Evolutionary conservation across 2,797 vertebrate genomes (phyloP), one percentile per base, ranked within the genome.

Genomic region (Gallinago stenura): DNA sequence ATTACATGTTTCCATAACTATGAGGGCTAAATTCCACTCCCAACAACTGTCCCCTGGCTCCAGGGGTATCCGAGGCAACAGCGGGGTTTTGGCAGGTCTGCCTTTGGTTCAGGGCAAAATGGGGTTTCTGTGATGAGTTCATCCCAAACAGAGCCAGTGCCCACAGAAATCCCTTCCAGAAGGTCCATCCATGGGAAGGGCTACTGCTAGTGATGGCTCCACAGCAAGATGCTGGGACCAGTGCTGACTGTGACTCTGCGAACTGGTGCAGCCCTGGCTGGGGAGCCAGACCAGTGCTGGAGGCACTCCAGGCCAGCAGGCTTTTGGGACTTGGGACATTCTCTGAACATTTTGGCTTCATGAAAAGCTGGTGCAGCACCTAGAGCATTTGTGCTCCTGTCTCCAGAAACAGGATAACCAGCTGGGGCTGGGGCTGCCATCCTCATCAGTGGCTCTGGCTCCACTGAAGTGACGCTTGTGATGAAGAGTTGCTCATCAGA

Each of bases 401-500:
- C 45, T 24, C 6, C n/a, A 24, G 43, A 54, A 66, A 60, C 71
- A 45, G 46, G 76, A 39, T 30, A 39, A 62, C 43, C 37, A 39
- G 24, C 35, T 30, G 72, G 33, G 35, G 24, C n/a, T 15, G 72
- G 33, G 48, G 10, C 45, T 62, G n/a, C 48, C 28, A 3, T 18
- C 21, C 50, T 22, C 43, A 10, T 14, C 33, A 35, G 78, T 4
- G 1, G 8, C 72, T 64, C n/a, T 31, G 9, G 56, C 73, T 68
- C 45, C 84, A 77, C 88, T 90, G 95, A 92, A 20, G 17, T 87
- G 96, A 91, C 37, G 18, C 58, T 96, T 79, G 35, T 84, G 94
- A 90, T 91, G 91, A 95, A 96, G 91, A 96, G 92, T 93, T 85
- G 95, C 96, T 97, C 95, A 83, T 85, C 94, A 89, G 89, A 39